These are phyloP conservation scores for Oreochromis niloticus DNA, from an alignment of 2,113 vertebrate species.

Conservation along the genomic window DNA sequence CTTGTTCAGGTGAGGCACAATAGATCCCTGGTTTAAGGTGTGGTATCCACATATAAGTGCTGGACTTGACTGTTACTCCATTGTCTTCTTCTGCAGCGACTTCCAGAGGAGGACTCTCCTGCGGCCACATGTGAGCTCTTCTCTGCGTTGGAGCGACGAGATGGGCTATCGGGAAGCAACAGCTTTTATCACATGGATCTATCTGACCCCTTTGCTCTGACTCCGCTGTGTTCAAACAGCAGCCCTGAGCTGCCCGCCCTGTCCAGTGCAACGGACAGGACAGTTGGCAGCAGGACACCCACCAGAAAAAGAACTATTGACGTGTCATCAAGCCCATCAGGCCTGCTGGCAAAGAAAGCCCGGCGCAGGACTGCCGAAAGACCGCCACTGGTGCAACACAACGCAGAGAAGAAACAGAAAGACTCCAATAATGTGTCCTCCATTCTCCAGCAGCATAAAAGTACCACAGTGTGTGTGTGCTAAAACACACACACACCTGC, in stretches of 20 bases:
- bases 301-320: slow-evolving; percentile 39
- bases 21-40: background rate
- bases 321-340: background rate
- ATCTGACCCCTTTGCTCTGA: slow-evolving; percentile 11
- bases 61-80: background rate
- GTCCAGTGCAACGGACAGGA: slow-evolving; percentile 49
- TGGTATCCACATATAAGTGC: background rate
- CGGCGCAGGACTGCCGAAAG: slow-evolving; percentile 41
- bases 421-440: slow-evolving; percentile 48
- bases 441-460: slow-evolving; percentile 66
- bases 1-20: slow-evolving; percentile 37
- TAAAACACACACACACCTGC: slow-evolving; percentile 22
- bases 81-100: background rate
- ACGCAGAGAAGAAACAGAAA: slow-evolving; percentile 59
- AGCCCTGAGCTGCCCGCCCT: slow-evolving; percentile 68
- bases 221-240: slow-evolving; percentile 75
- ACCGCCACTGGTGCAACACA: slow-evolving; percentile 33
- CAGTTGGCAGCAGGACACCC: background rate
- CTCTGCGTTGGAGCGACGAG: slow-evolving; percentile 46
- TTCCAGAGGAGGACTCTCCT: slow-evolving; percentile 36
- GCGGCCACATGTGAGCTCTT: slow-evolving; percentile 47
- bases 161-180: slow-evolving; percentile 46
- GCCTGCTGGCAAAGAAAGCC: slow-evolving; percentile 41
- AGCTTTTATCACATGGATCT: slow-evolving; percentile 29
- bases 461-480: slow-evolving; percentile 69